Conservation (phyloP, 2,888 invertebrate species). For the Onthophagus sagittarius region DNA sequence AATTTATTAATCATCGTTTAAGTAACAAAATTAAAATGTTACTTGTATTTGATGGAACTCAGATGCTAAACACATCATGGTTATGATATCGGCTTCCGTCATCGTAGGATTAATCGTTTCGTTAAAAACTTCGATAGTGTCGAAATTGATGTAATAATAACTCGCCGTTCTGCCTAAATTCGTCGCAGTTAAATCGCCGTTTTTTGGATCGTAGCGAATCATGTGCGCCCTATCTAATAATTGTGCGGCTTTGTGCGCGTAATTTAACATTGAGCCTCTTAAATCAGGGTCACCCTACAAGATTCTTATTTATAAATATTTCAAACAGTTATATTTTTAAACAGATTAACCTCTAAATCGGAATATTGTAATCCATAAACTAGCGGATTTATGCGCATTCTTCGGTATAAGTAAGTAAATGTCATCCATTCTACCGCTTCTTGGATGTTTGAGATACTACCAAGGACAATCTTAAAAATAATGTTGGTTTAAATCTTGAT, state of each 20-base stretch:
- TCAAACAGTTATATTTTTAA: no score
- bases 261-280: constrained; percentile 69
- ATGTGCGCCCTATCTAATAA: constrained; percentile 88
- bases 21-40: constrained; percentile 15
- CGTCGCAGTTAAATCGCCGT: constrained; percentile 75
- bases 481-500: not conserved
- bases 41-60: constrained; percentile 92
- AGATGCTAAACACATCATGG: constrained; percentile 85
- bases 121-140: constrained; percentile 91
- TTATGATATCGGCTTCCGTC: constrained; percentile 82
- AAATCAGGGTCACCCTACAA: constrained; percentile 70
- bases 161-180: constrained; percentile 96
- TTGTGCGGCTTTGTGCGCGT: constrained; percentile 78
- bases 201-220: constrained; percentile 84
- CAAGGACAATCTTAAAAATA: constrained; percentile 69
- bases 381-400: constrained; percentile 89
- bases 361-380: constrained; percentile 66
- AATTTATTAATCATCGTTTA: not conserved
- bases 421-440: constrained; percentile 98
- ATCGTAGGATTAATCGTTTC: constrained; percentile 75
- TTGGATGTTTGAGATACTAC: constrained; percentile 92
- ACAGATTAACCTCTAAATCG: constrained; percentile 61
- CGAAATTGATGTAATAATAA: constrained; percentile 95
- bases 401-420: constrained; percentile 92
- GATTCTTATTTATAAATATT: no score